These are phyloP conservation scores for Chrysomallon squamiferum DNA, from an alignment of 1,140 invertebrate species.

Conservation along the genomic window DNA sequence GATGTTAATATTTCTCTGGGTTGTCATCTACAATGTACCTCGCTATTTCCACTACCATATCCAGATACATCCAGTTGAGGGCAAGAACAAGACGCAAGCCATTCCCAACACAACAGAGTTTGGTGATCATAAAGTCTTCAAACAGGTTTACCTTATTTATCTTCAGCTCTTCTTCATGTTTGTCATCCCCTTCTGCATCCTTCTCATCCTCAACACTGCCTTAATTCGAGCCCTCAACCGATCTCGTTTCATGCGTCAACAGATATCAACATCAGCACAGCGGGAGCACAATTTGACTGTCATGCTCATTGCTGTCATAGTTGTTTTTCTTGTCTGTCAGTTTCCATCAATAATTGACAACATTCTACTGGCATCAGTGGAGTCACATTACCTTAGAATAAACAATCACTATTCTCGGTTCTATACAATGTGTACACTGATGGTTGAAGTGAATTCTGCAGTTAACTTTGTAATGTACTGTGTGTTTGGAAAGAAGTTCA, in stretches of 20 bases:
- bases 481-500: constrained; percentile 95
- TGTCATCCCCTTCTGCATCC: constrained; percentile 71
- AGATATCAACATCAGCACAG: constrained; percentile 50
- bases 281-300: constrained; percentile 77
- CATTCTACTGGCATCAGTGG: constrained; percentile 54
- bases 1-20: constrained; percentile 70
- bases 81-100: constrained; percentile 17
- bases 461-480: constrained; percentile 79
- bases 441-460: constrained; percentile 73
- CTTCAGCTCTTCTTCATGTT: constrained; percentile 71
- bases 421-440: constrained; percentile 76
- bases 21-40: constrained; percentile 72
- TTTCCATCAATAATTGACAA: constrained; percentile 66
- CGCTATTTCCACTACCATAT: constrained; percentile 72
- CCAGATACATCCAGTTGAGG: constrained; percentile 28
- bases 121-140: constrained; percentile 68
- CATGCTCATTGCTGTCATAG: constrained; percentile 77
- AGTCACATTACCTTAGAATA: constrained; percentile 59
- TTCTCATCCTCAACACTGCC: constrained; percentile 76
- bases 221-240: constrained; percentile 74
- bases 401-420: constrained; percentile 47
- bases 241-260: constrained; percentile 64
- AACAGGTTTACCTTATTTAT: constrained; percentile 73
- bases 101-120: constrained; percentile 30
- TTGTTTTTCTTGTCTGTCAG: constrained; percentile 79